Percentiles rank a stretch among this genome's conserved stretches.
Conservation (phyloP, 2,113 vertebrate species). For the Mandrillus leucophaeus region DNA sequence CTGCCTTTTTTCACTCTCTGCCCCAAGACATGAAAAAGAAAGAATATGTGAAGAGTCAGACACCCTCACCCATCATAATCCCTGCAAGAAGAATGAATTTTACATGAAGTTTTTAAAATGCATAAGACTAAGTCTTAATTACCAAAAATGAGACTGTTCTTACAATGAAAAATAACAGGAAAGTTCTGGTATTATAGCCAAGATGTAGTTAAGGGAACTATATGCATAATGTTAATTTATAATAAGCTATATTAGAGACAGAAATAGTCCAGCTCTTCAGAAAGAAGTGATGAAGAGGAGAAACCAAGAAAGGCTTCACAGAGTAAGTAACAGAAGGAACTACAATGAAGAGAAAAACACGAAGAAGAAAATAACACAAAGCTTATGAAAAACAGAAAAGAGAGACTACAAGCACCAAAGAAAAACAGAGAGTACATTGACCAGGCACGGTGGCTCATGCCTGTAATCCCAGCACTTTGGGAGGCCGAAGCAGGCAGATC, state of each 20-base stretch:
- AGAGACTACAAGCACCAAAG: not conserved
- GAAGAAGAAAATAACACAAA: not conserved
- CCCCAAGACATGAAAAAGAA: not conserved
- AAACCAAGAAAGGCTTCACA: not conserved
- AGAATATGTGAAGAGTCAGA: not conserved
- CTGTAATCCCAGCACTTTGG: no score
- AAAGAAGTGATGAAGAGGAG: not conserved
- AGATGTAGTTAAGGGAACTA: not conserved
- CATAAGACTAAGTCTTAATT: not conserved
- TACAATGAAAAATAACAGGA: not conserved
- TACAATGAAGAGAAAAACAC: not conserved
- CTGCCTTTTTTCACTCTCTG: not conserved
- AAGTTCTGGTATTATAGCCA: not conserved
- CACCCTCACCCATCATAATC: not conserved
- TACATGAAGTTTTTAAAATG: not conserved
- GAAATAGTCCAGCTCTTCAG: not conserved
- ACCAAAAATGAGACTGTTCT: conserved; percentile 13
- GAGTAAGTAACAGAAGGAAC: not conserved
- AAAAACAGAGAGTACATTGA: not conserved
- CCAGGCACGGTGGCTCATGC: no score
- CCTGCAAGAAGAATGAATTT: not conserved
- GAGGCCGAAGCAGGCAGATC: no score
- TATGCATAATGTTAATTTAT: not conserved
- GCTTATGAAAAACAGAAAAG: not conserved
- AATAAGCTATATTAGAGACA: not conserved